Evolutionary conservation across 2,888 invertebrate species (phyloP).

Genomic region (Cancer borealis): DNA sequence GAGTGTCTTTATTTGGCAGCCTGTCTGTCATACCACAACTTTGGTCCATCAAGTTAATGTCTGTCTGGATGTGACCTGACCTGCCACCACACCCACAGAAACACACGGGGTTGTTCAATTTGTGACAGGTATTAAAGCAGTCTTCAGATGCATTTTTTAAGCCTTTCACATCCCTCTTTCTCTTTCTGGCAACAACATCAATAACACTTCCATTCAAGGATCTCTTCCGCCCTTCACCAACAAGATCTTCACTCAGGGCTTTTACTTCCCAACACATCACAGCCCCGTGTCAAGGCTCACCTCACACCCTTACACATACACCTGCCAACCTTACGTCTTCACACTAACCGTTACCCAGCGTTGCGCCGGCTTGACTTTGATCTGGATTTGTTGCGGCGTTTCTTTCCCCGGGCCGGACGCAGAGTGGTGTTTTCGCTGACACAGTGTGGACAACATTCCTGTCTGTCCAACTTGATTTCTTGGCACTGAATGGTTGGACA

Average conservation of each 20-base stretch:
- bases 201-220: not conserved
- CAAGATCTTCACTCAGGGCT: not conserved
- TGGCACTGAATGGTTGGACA: conserved; percentile 63
- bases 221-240: not conserved
- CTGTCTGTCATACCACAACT: not conserved
- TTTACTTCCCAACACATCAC: not conserved
- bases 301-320: not conserved
- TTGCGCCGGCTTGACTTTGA: not conserved
- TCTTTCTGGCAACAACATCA: not conserved
- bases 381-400: not conserved
- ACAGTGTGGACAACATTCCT: conserved; percentile 70
- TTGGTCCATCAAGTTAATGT: not conserved
- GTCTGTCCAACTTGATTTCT: conserved; percentile 40
- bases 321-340: not conserved
- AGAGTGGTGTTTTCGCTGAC: conserved; percentile 38
- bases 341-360: not conserved
- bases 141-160: not conserved
- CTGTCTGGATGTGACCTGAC: not conserved
- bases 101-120: conserved; percentile 5
- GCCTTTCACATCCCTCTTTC: not conserved
- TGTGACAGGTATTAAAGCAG: conserved; percentile 45
- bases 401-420: not conserved
- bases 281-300: not conserved
- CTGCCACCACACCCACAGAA: not conserved
- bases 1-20: not conserved